A percentile compares a stretch with the other conserved stretches of the same genome.
Evolutionary conservation across 2,888 invertebrate species (phyloP).

Genomic region (Synanthedon myopaeformis): DNA sequence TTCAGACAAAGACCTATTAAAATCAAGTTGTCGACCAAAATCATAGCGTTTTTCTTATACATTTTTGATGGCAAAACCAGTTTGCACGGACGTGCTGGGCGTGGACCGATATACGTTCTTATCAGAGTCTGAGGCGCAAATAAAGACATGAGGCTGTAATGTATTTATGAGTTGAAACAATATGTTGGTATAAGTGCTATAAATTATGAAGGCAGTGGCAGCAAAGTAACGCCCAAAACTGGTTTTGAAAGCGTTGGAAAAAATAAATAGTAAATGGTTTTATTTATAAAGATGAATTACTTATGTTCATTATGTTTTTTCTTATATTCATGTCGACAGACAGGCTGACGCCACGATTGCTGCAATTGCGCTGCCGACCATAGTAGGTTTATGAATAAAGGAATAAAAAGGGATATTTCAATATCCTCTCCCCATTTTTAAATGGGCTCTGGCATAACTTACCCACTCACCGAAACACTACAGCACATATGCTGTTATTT

Average conservation of each 20-base stretch:
- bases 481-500: too few relatives aligned
- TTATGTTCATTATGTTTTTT: too few relatives aligned
- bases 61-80: constrained; percentile 1
- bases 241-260: constrained; percentile 6
- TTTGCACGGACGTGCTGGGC: constrained; percentile 5
- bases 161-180: constrained; percentile 48
- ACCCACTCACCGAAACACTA: too few relatives aligned
- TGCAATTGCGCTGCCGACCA: too few relatives aligned
- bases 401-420: too few relatives aligned
- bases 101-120: constrained; percentile 18
- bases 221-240: constrained; percentile 28
- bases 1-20: too few relatives aligned
- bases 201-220: constrained; percentile 48
- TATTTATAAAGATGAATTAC: not conserved
- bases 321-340: not conserved
- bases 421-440: too few relatives aligned
- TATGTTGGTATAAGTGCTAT: constrained; percentile 38
- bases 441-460: too few relatives aligned
- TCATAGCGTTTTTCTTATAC: too few relatives aligned
- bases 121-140: constrained; percentile 20
- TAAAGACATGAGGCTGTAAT: constrained; percentile 35
- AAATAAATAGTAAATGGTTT: not conserved
- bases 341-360: too few relatives aligned
- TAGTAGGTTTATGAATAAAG: too few relatives aligned
- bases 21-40: too few relatives aligned